phyloP scores from a whole-genome alignment of 2,888 invertebrate species.

The Camptogramma bilineatum region DNA sequence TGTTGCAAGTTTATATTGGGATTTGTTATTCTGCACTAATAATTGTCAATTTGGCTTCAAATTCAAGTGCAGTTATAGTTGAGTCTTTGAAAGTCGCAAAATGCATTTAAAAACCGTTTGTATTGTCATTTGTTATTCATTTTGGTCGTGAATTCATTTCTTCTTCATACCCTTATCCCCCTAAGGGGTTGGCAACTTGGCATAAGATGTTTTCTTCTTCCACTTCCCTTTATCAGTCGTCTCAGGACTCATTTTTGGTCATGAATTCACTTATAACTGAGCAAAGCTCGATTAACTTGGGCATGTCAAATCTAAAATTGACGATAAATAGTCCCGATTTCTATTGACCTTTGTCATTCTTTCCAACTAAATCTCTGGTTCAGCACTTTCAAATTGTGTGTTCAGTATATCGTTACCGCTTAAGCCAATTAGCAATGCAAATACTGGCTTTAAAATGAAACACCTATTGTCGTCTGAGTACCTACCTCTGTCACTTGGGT shows the following conservation, averaged over 20 bases:
- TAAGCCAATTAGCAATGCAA: constrained; percentile 58
- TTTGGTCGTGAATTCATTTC: too few species aligned
- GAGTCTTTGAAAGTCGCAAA: too few species aligned
- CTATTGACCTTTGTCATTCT: not conserved
- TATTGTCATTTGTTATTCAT: too few species aligned
- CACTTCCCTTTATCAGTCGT: too few species aligned
- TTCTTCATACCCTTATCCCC: too few species aligned
- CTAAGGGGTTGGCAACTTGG: too few species aligned
- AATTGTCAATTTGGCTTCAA: not conserved
- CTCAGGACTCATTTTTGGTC: too few species aligned
- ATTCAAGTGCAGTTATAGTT: not conserved
- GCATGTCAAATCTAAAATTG: not conserved
- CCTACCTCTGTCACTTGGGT: constrained; percentile 46
- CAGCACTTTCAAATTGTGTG: constrained; percentile 35
- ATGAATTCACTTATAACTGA: too few species aligned
- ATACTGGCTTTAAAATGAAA: constrained; percentile 55
- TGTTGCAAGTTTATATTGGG: too few species aligned
- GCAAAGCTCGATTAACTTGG: too few species aligned
- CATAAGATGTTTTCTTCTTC: too few species aligned
- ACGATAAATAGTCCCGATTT: not conserved
- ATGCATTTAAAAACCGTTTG: too few species aligned
- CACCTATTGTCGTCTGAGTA: constrained; percentile 57
- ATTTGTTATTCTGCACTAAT: not conserved
- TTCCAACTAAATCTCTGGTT: not conserved
- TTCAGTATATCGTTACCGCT: constrained; percentile 36